phyloP scores from a whole-genome alignment of 2,888 invertebrate genomes.

The Scaptomyza parva region DNA sequence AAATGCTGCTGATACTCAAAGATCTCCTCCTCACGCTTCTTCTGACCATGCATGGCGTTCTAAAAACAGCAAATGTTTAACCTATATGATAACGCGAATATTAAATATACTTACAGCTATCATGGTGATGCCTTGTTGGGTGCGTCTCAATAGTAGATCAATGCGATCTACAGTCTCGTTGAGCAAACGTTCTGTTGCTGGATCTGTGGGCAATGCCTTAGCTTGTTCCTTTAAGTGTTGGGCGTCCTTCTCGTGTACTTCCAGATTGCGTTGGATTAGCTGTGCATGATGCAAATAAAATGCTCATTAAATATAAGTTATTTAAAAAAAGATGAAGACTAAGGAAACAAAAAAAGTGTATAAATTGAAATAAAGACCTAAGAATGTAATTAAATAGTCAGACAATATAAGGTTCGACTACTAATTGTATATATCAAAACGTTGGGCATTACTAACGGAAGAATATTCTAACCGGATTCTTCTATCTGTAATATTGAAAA shows the following conservation, averaged over 20 bases:
- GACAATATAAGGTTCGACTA: slow-evolving; percentile 48
- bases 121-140: slow-evolving; percentile 88
- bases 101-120: slow-evolving; percentile 83
- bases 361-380: slow-evolving; percentile 11
- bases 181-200: slow-evolving; percentile 85
- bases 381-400: slow-evolving; percentile 12
- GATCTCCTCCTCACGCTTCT: slow-evolving; percentile 86
- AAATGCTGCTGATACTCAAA: slow-evolving; percentile 86
- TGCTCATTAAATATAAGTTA: slow-evolving; percentile 24
- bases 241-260: slow-evolving; percentile 89
- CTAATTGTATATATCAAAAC: slow-evolving; percentile 36
- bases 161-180: slow-evolving; percentile 88
- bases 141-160: slow-evolving; percentile 88
- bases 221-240: slow-evolving; percentile 88
- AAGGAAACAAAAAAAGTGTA: slow-evolving; percentile 4
- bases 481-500: slow-evolving; percentile 29
- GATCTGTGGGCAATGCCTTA: slow-evolving; percentile 88
- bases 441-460: slow-evolving; percentile 39
- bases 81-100: too few species aligned
- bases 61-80: slow-evolving; percentile 69
- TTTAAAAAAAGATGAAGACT: neutral
- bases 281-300: slow-evolving; percentile 78
- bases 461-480: slow-evolving; percentile 40
- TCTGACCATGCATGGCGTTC: slow-evolving; percentile 86
- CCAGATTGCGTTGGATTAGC: slow-evolving; percentile 89